These are phyloP conservation scores for Camponotus floridanus DNA, from an alignment of 1,140 invertebrate genomes.

Conservation along the genomic window DNA sequence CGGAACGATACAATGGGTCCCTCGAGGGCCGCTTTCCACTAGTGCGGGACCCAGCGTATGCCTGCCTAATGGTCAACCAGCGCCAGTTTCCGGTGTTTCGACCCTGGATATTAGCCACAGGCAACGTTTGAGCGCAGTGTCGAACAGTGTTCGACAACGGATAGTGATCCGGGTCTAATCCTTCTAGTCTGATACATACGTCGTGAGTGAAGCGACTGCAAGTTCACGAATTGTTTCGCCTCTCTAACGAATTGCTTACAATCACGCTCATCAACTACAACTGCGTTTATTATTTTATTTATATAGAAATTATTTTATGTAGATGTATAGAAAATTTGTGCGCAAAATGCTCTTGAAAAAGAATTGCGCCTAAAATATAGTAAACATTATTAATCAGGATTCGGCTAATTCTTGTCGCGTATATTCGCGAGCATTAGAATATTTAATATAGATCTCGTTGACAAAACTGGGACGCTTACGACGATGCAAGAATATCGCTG, in stretches of 20 bases:
- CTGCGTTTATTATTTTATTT: too few relatives aligned
- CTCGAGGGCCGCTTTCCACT: neutral
- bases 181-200: conserved; percentile 26
- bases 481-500: neutral
- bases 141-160: conserved; percentile 43
- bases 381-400: conserved; percentile 13
- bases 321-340: neutral
- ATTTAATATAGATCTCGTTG: neutral
- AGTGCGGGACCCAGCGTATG: neutral
- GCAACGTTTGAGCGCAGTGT: neutral
- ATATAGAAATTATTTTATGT: too few relatives aligned
- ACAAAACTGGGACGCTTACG: conserved; percentile 24
- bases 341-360: neutral
- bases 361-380: neutral
- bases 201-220: conserved; percentile 19
- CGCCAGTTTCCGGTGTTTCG: conserved; percentile 45
- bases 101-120: conserved; percentile 44
- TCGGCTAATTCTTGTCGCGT: neutral
- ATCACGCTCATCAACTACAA: neutral
- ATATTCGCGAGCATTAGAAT: neutral
- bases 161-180: conserved; percentile 56
- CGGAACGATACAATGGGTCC: conserved; percentile 7
- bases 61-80: conserved; percentile 43
- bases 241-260: neutral
- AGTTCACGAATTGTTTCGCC: conserved; percentile 44